Conservation (phyloP, 92 coral and sea anemone species). For the Epizoanthus fatuus region DNA sequence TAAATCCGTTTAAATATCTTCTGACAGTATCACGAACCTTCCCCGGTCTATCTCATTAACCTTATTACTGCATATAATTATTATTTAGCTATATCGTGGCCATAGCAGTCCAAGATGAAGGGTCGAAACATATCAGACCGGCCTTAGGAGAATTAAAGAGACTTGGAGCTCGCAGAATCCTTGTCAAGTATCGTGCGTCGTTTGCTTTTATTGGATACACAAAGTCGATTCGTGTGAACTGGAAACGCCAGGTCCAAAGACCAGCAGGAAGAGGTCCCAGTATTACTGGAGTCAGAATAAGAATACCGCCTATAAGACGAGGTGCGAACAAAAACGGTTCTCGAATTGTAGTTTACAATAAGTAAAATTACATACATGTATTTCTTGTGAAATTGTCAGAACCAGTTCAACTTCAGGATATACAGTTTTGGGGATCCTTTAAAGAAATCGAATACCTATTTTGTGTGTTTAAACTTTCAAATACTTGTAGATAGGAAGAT, state of each 20-base stretch:
- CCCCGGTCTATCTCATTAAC: background rate
- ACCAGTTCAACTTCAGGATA: no score
- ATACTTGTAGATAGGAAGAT: no score
- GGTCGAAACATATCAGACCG: background rate
- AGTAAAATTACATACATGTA: background rate
- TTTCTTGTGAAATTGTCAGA: no score
- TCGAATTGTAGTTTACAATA: background rate
- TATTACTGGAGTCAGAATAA: conserved; percentile 11
- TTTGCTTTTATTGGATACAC: conserved; percentile 48
- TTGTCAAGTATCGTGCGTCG: conserved; percentile 20
- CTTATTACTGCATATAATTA: background rate
- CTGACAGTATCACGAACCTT: background rate
- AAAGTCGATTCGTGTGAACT: conserved; percentile 26
- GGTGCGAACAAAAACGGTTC: conserved; percentile 1
- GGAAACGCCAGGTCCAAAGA: conserved; percentile 32
- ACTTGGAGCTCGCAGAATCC: conserved; percentile 40
- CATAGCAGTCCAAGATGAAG: conserved; percentile 41
- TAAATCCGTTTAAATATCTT: background rate
- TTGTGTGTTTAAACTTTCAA: no score
- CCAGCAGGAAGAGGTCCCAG: conserved; percentile 12
- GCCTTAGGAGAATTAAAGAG: conserved; percentile 23
- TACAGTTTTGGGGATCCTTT: no score
- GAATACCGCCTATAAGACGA: conserved; percentile 20
- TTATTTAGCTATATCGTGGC: conserved; percentile 38
- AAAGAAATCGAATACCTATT: no score